Base-by-base conservation (phyloP, 2,888 invertebrate genomes). In the Mactromeris polynyma region DNA sequence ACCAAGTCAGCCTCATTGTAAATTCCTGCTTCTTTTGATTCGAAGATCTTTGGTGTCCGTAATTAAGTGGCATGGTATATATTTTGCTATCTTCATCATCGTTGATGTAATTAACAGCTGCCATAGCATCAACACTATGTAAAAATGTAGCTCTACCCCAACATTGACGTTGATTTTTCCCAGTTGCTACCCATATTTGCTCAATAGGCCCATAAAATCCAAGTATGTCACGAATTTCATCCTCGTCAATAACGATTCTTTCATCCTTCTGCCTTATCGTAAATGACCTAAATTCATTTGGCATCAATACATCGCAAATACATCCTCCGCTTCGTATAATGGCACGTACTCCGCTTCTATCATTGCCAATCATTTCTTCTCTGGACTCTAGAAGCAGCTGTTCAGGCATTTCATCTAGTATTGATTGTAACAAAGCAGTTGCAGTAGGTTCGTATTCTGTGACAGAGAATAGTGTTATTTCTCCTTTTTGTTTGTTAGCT, bases 141-240 rank as follows among this genome's bases (percentile, higher is more conserved):
- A 36, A 33, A 83, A 94, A 95, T 7, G 93, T 93, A 11, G 94
- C 88, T 80, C 91, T 93, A 1, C 95, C 95, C 95, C 95, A 95
- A n/a, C 84, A 86, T 7, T 64, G 54, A n/a, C 31, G 51, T 26
- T 85, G 81, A 9, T 90, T 85, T 54, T 86, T 82, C 26, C 87
- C 88, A 14, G 86, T 85, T 80, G 79, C 87, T 21, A 90, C 81
- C 81, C 87, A 85, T 17, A 95, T 89, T 31, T 93, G 78, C 19
- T 94, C 94, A 86, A 93, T 93, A 11, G 73, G 14, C n/a, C 89
- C 86, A 88, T 93, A 94, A 42, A n/a, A 19, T 36, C 77, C 81
- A 0, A 92, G 64, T 26, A 81, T 31, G 2, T 78, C 42, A 46
- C 46, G 14, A 0, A 92, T 19, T 36, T 64, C 78, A 2, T 85